These are phyloP conservation scores for Eumeta japonica DNA, from an alignment of 1,140 invertebrate species.

Conservation along the genomic window DNA sequence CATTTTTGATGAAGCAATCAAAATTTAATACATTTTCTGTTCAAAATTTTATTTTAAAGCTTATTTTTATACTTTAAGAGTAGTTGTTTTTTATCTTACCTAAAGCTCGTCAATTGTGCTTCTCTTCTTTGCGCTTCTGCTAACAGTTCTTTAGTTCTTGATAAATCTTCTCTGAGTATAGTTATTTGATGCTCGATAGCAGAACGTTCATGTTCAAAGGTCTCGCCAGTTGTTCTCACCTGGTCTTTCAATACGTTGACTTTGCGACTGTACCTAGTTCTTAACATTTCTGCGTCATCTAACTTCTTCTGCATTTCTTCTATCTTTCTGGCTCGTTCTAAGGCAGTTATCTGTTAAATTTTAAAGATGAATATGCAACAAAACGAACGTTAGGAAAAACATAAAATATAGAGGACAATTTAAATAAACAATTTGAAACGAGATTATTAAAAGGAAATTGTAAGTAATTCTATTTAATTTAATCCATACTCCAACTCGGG, in stretches of 20 bases:
- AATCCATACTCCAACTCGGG: conserved; percentile 1
- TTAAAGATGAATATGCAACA: too few species aligned
- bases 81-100: too few species aligned
- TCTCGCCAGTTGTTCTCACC: conserved; percentile 63
- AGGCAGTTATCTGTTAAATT: conserved; percentile 67
- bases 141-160: conserved; percentile 68
- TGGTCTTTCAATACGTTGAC: conserved; percentile 70
- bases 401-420: conserved; percentile 3
- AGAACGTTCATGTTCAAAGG: conserved; percentile 67
- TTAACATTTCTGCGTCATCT: conserved; percentile 70
- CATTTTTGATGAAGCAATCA: too few species aligned
- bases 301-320: conserved; percentile 78
- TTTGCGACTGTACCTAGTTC: conserved; percentile 70
- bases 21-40: too few species aligned
- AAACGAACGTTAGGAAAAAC: conserved; percentile 8
- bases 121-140: conserved; percentile 71
- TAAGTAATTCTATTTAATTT: conserved; percentile 1
- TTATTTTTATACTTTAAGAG: too few species aligned
- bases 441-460: conserved; percentile 4
- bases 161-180: conserved; percentile 69
- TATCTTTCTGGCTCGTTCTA: conserved; percentile 79
- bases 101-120: conserved; percentile 71
- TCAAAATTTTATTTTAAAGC: too few species aligned
- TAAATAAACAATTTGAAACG: conserved; percentile 7
- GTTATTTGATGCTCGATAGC: conserved; percentile 68